Evolutionary conservation across 2,797 vertebrate genomes (phyloP).

Genomic region (Ctenopoma kingsleyae): DNA sequence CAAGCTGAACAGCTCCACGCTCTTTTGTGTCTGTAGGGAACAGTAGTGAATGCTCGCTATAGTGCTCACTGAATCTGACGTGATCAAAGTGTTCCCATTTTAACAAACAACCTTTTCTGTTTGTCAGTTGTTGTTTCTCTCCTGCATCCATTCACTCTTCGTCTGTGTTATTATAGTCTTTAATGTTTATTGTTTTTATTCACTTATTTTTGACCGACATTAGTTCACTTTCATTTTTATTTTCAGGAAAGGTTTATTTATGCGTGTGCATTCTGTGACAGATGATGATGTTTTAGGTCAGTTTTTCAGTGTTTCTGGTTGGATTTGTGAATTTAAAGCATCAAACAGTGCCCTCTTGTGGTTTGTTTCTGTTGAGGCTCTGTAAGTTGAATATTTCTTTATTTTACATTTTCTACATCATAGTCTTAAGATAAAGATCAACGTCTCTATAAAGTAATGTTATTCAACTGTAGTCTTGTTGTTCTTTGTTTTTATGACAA

Average conservation of each 20-base stretch:
- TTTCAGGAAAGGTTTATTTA: constrained; percentile 2
- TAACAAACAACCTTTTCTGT: constrained; percentile 1
- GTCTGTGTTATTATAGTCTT: constrained; percentile 31
- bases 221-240: neutral
- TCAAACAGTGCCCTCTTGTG: constrained; percentile 59
- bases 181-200: neutral
- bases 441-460: neutral
- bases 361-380: neutral
- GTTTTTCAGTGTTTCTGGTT: neutral
- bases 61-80: constrained; percentile 51
- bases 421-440: neutral
- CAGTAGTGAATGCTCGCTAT: constrained; percentile 45
- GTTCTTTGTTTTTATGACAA: neutral
- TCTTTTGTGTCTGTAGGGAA: constrained; percentile 36
- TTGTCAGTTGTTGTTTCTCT: constrained; percentile 49
- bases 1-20: constrained; percentile 39
- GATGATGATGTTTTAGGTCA: neutral
- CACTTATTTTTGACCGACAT: neutral
- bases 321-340: neutral
- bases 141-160: constrained; percentile 12
- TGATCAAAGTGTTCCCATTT: constrained; percentile 41
- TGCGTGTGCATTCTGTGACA: neutral
- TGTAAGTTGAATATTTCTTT: neutral
- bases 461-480: neutral
- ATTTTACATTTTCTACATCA: neutral